Percentiles rank a stretch among this genome's conserved stretches.
These are phyloP conservation scores for Nasua narica DNA, from an alignment of 2,797 vertebrate species.

Conservation along the genomic window DNA sequence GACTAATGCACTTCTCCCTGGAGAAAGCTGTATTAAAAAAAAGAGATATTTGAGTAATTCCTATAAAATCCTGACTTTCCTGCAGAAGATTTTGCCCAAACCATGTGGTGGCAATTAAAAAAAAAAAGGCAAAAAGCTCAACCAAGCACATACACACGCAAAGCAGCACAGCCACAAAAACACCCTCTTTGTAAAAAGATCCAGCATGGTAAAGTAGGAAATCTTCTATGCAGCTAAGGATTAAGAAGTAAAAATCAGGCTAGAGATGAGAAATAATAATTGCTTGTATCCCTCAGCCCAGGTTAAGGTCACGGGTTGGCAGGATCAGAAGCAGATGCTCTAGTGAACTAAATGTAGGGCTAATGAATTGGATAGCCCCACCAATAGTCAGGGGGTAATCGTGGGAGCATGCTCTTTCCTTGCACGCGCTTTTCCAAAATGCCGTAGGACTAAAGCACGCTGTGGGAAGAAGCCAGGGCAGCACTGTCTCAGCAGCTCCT, in stretches of 20 bases:
- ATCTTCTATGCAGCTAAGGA: background rate
- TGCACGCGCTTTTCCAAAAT: background rate
- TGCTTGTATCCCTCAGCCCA: background rate
- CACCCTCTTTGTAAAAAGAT: background rate
- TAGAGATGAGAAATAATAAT: background rate
- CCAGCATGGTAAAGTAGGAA: background rate
- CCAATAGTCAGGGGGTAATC: background rate
- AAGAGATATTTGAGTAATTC: constrained; percentile 4
- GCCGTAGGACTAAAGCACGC: background rate
- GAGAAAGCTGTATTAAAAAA: constrained; percentile 12
- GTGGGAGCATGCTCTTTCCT: background rate
- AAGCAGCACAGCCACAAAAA: background rate
- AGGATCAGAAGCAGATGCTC: background rate
- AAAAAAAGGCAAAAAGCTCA: background rate
- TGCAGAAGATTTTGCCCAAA: background rate
- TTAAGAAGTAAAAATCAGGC: background rate
- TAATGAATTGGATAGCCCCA: background rate
- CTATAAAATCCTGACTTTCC: background rate
- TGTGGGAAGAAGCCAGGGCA: background rate
- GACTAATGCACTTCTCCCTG: background rate
- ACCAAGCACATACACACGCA: background rate
- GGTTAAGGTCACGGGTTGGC: background rate
- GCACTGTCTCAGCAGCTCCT: background rate
- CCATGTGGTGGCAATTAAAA: background rate
- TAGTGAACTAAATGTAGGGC: background rate